Conservation (phyloP, 2,113 vertebrate genomes). For the Australoheros scitulus region DNA sequence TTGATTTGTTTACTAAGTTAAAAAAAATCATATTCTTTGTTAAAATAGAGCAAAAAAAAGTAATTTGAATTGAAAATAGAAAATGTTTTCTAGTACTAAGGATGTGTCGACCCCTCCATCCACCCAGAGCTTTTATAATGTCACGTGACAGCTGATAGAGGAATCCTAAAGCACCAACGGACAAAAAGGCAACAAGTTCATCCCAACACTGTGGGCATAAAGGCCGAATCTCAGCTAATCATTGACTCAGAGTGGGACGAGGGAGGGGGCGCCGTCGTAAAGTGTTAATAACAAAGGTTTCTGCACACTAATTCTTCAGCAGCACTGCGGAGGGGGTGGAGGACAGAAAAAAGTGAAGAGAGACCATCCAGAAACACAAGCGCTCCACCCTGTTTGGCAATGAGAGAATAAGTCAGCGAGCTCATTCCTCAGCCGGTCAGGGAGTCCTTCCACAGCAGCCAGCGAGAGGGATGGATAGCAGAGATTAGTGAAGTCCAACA, state of each 20-base stretch:
- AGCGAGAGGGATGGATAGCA: constrained; percentile 36
- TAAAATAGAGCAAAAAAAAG: too few species aligned
- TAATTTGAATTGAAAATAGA: too few species aligned
- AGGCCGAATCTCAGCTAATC: constrained; percentile 20
- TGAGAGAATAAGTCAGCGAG: neutral
- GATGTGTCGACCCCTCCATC: too few species aligned
- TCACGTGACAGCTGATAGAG: neutral
- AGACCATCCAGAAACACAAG: neutral
- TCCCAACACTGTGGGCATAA: neutral
- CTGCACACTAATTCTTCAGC: too few species aligned
- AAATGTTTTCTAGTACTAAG: too few species aligned
- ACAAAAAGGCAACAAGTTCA: neutral
- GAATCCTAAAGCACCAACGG: neutral
- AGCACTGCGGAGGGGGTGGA: neutral
- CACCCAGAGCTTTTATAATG: too few species aligned
- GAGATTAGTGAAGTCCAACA: constrained; percentile 72
- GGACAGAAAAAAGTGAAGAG: neutral
- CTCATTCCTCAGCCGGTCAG: neutral
- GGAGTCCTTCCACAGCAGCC: neutral
- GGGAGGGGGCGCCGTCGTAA: constrained; percentile 39
- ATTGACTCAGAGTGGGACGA: constrained; percentile 36
- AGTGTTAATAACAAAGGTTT: constrained; percentile 12
- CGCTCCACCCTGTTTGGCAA: neutral
- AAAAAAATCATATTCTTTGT: too few species aligned
- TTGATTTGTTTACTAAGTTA: too few species aligned